Evolutionary conservation across 2,113 vertebrate genomes (phyloP).

Genomic region (Myotis brandtii): DNA sequence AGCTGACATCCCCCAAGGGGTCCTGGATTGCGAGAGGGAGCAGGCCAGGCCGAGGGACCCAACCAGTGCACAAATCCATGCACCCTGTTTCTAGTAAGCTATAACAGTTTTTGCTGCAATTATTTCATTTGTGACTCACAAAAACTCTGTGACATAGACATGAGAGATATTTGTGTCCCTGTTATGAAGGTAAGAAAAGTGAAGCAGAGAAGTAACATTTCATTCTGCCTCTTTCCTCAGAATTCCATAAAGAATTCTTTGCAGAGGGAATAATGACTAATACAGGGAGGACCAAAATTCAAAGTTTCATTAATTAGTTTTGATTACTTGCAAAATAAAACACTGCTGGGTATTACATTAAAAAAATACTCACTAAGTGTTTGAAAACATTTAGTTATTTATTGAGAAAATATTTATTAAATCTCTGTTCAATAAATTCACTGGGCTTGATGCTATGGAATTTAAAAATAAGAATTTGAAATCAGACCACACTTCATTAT

Average conservation of each 20-base stretch:
- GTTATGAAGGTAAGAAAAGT: not conserved
- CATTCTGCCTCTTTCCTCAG: not conserved
- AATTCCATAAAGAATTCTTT: not conserved
- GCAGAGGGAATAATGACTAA: not conserved
- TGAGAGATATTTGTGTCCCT: not conserved
- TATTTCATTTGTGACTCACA: not conserved
- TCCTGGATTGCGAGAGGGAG: no score
- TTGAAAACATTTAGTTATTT: not conserved
- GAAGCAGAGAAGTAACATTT: not conserved
- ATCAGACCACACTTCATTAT: not conserved
- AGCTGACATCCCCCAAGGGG: no score
- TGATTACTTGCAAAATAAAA: slow-evolving; percentile 17
- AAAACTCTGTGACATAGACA: not conserved
- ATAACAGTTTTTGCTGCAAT: not conserved
- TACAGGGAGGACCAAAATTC: not conserved
- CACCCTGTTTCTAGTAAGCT: not conserved
- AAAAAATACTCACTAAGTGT: no score
- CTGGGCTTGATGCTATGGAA: not conserved
- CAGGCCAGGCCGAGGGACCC: no score
- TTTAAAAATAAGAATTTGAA: slow-evolving; percentile 28
- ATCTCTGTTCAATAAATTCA: not conserved
- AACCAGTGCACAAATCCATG: no score
- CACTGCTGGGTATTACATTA: not conserved
- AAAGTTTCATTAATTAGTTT: not conserved
- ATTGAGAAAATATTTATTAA: slow-evolving; percentile 23